phyloP scores from a whole-genome alignment of 2,113 vertebrate species.

The Vulpes ferrilata region DNA sequence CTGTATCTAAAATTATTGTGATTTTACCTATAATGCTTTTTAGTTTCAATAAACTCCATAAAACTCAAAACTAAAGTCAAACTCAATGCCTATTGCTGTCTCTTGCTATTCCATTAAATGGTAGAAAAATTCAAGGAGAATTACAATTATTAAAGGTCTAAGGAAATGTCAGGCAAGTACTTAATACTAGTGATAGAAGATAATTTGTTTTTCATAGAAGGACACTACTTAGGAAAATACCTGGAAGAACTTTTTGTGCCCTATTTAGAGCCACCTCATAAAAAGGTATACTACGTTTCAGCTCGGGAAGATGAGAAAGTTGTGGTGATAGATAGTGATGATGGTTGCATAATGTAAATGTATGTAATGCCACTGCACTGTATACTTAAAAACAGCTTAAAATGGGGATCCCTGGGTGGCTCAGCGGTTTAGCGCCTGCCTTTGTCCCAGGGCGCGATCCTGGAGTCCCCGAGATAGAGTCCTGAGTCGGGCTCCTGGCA shows the following conservation, averaged over 20 bases:
- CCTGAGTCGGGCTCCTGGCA: too few species aligned
- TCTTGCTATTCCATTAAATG: background rate
- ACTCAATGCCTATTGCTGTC: background rate
- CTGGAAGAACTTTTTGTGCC: background rate
- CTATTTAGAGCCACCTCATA: background rate
- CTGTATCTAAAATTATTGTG: background rate
- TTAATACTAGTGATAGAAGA: background rate
- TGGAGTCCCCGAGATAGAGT: too few species aligned
- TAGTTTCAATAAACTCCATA: background rate
- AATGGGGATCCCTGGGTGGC: background rate
- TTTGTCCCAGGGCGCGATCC: too few species aligned
- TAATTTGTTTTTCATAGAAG: background rate
- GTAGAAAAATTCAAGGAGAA: conserved; percentile 3
- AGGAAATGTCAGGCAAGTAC: background rate
- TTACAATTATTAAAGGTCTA: conserved; percentile 19
- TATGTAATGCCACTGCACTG: background rate
- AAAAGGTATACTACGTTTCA: background rate
- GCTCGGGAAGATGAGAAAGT: background rate
- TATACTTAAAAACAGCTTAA: background rate
- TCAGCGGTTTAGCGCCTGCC: too few species aligned
- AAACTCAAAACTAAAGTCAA: conserved; percentile 55
- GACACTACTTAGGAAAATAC: conserved; percentile 1
- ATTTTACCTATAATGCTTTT: conserved; percentile 13
- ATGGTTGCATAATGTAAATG: background rate
- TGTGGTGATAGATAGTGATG: background rate